Evolutionary conservation across 2,797 vertebrate species (phyloP), one percentile per base, ranked within the genome.

Genomic region (Enteromius paludinosus): DNA sequence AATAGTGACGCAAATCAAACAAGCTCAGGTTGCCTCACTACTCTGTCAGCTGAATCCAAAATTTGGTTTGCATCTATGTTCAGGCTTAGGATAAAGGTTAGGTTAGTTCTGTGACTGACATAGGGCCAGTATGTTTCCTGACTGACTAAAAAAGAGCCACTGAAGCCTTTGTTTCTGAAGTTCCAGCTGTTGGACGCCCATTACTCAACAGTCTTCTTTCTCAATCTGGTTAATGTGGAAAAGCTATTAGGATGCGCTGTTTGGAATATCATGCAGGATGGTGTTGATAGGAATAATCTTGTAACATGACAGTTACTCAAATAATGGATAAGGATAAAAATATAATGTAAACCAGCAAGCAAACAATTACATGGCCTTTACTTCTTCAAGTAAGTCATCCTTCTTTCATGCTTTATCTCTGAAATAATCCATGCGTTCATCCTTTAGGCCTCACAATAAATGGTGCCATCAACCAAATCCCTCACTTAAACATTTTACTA

Each of bases 1-100:
- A 45, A 56, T 62, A 0, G 68, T 87, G 78, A 87, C 43, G 52
- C 84, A 80, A 83, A 69, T 76, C n/a, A 25, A 28, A 28, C 35
- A 82, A 41, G 81, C 82, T 86, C 81, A 83, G 5, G 45, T 87
- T 87, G 84, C 85, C 84, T 85, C 30, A 84, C 65, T 77, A 56
- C 77, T 47, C 35, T n/a, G 52, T 72, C 28, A 23, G 52, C 18
- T 28, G 64, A 79, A 79, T 43, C 15, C 17, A 43, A 59, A 47
- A 3, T 71, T 71, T 62, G 28, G 17, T 17, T 80, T 1, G 15
- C 65, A 18, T 79, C 71, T 52, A 18, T 45, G 49, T 69, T 25
- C 4, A 14, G 66, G 20, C 9, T 20, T 79, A 69, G 23, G 25
- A 33, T 45, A 33, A 30, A 70, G 65, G 35, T 43, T 69, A 56